Percentiles rank a stretch among this genome's conserved stretches.
phyloP scores from a whole-genome alignment of 37 sponge, comb jelly and placozoan species.

The Axinella damicornis region DNA sequence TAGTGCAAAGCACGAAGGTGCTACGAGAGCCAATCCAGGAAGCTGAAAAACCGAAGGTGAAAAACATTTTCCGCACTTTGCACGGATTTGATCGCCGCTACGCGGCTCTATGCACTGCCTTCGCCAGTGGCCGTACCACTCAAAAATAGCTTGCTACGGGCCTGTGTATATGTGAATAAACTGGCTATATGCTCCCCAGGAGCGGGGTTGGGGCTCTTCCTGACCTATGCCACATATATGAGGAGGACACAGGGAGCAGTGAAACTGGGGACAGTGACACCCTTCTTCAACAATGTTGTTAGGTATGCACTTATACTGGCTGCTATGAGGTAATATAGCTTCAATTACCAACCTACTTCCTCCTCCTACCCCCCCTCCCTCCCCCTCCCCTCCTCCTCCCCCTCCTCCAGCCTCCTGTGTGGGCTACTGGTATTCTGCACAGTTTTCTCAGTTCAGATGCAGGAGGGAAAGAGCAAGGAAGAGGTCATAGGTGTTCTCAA shows the following conservation, averaged over 20 bases:
- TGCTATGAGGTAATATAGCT: no score
- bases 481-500: conserved; percentile 54
- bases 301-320: conserved; percentile 54
- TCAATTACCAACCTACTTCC: not conserved
- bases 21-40: no score
- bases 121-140: no score
- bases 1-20: no score
- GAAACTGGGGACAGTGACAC: conserved; percentile 71
- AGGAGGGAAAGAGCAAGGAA: conserved; percentile 4
- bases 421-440: conserved; percentile 76
- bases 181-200: conserved; percentile 35
- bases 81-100: no score
- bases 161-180: not conserved
- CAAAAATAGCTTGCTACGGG: no score
- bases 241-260: conserved; percentile 78
- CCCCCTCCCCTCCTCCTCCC: conserved; percentile 3
- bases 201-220: conserved; percentile 74
- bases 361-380: not conserved
- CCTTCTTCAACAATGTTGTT: conserved; percentile 80
- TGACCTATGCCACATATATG: conserved; percentile 89
- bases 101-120: no score
- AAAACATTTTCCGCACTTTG: no score
- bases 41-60: no score
- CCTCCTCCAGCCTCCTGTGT: conserved; percentile 72
- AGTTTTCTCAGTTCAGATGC: conserved; percentile 69